These are phyloP conservation scores for Tryphoninae sp. DNA, from an alignment of 2,888 invertebrate genomes.

Conservation along the genomic window DNA sequence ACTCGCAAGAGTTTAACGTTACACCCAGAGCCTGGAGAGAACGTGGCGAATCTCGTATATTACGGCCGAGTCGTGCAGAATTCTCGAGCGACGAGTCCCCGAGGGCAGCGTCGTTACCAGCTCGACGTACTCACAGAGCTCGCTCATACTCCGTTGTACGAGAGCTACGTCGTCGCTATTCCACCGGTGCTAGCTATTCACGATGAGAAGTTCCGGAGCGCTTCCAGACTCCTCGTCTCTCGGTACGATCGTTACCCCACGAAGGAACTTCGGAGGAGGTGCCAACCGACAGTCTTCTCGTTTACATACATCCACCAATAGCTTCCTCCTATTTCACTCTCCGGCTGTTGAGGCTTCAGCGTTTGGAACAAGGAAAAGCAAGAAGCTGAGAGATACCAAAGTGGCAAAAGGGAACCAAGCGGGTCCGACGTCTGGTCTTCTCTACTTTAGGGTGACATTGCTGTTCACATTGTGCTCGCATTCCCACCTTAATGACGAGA, in stretches of 20 bases:
- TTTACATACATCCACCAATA: slow-evolving; percentile 48
- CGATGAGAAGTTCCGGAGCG: slow-evolving; percentile 45
- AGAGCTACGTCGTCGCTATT: slow-evolving; percentile 27
- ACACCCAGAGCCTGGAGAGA: slow-evolving; percentile 23
- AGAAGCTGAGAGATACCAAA: slow-evolving; percentile 9
- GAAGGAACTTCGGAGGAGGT: slow-evolving; percentile 52
- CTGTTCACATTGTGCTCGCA: slow-evolving; percentile 27
- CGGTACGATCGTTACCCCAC: slow-evolving; percentile 54
- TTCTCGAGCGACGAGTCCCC: slow-evolving; percentile 58
- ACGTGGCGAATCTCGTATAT: slow-evolving; percentile 57
- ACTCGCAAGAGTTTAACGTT: slow-evolving; percentile 51
- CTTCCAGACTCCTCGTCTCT: slow-evolving; percentile 12
- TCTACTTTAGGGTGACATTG: slow-evolving; percentile 23
- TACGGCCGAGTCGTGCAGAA: slow-evolving; percentile 60
- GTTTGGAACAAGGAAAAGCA: too few species aligned
- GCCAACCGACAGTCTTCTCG: slow-evolving; percentile 56
- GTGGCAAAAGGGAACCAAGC: slow-evolving; percentile 33
- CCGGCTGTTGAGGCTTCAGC: background rate
- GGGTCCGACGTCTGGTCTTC: slow-evolving; percentile 24
- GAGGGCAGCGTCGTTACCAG: slow-evolving; percentile 61
- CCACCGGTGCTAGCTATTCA: slow-evolving; percentile 28
- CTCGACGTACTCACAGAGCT: slow-evolving; percentile 33
- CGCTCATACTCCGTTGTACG: slow-evolving; percentile 49
- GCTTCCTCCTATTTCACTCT: slow-evolving; percentile 8
- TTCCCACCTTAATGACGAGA: slow-evolving; percentile 49